Evolutionary conservation across 2,888 invertebrate species (phyloP).

Genomic region (Hermaeophaga mercurialis): DNA sequence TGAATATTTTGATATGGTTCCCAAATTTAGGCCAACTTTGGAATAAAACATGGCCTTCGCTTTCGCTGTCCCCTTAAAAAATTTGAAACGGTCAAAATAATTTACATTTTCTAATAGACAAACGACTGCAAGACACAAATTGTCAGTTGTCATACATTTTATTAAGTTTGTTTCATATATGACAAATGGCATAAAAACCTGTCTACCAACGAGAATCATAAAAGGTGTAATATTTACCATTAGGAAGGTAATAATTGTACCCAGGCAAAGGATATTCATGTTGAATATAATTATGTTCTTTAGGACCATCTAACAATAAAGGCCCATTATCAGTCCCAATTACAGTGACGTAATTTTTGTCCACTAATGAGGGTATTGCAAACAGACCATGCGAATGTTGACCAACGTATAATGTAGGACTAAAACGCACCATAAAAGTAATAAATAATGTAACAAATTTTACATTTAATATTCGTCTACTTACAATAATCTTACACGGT

Average conservation of each 20-base stretch:
- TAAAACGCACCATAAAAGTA: constrained; percentile 54
- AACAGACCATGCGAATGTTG: constrained; percentile 86
- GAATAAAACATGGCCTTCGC: constrained; percentile 44
- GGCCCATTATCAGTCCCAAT: constrained; percentile 69
- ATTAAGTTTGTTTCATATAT: no score
- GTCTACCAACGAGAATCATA: not conserved
- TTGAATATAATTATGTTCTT: constrained; percentile 48
- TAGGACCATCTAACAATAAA: constrained; percentile 76
- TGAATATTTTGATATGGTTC: constrained; percentile 54
- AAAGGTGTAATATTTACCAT: constrained; percentile 36
- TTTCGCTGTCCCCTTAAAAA: constrained; percentile 33
- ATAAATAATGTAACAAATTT: not conserved
- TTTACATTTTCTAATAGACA: no score
- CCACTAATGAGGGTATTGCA: constrained; percentile 90
- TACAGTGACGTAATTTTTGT: constrained; percentile 86
- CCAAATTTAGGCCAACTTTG: constrained; percentile 50
- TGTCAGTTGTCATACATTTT: no score
- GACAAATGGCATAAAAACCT: not conserved
- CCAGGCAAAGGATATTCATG: constrained; percentile 51
- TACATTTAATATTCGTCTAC: constrained; percentile 41
- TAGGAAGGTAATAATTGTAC: constrained; percentile 49
- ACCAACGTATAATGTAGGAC: constrained; percentile 91
- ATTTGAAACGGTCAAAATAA: no score
- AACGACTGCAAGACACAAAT: no score
- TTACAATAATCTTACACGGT: constrained; percentile 62